Evolutionary conservation across 2,888 invertebrate species (phyloP).

Genomic region (Julus scandinavius): DNA sequence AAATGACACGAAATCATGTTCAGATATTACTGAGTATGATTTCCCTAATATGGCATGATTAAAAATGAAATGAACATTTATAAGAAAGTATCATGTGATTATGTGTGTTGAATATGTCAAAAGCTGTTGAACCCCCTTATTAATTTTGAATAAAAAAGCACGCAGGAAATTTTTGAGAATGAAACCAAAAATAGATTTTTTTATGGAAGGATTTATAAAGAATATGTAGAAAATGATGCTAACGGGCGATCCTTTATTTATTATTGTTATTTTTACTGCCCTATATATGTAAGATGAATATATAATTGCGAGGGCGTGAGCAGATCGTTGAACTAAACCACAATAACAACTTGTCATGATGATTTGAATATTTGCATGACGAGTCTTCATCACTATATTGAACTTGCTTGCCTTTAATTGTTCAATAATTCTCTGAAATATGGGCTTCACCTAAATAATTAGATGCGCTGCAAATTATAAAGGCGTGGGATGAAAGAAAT

Average conservation of each 20-base stretch:
- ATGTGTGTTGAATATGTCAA: too few species aligned
- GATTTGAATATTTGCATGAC: background rate
- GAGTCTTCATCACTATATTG: background rate
- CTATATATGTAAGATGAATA: background rate
- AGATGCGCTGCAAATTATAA: background rate
- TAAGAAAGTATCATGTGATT: too few species aligned
- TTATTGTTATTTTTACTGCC: too few species aligned
- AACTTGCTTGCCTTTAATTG: background rate
- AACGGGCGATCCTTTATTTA: too few species aligned
- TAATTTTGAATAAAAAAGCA: too few species aligned
- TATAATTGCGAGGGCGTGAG: background rate
- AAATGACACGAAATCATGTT: background rate
- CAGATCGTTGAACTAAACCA: background rate
- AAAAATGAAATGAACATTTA: background rate
- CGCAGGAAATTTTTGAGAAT: too few species aligned
- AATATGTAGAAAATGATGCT: too few species aligned
- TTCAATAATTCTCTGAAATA: background rate
- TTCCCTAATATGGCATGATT: background rate
- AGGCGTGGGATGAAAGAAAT: too few species aligned
- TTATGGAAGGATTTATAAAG: too few species aligned
- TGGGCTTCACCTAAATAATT: background rate
- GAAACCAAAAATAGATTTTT: too few species aligned
- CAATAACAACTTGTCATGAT: background rate
- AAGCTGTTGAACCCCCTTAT: too few species aligned
- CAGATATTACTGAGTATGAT: background rate